Base-by-base conservation (phyloP, 1,140 invertebrate species). In the Saccostrea echinata region DNA sequence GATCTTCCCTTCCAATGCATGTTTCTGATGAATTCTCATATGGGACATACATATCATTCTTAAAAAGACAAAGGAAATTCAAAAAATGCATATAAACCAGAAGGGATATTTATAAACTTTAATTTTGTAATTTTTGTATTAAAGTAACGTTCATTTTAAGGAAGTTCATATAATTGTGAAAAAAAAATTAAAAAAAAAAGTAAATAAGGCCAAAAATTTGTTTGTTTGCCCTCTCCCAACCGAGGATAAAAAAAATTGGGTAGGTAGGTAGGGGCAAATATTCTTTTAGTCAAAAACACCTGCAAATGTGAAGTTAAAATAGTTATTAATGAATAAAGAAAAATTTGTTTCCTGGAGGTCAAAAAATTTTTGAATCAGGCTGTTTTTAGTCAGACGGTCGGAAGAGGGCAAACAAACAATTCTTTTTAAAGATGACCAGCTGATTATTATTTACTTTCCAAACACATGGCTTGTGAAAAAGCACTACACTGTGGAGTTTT, bases 11-110 rank as follows among this genome's bases (percentile, higher is more conserved):
- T 71, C 9, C 27, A 30, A 71, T 71, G 64, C 64, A 71, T 24
- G 64, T 71, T 71, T 71, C 64, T 27, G 64, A 30, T 33, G 64
- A 24, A 71, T 24, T 30, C 1, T 71, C n/a, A 71, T 71, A 24
- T 1, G 64, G 64, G 64, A 71, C 64, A 71, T 71, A 71, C 27
- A 71, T 71, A 27, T 33, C 64, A 71, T 71, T 71, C 64, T 71
- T 71, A 71, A 71, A 71, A 24, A 13, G 24, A 27, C 30, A 27
- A 3, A 57, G 3, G 13, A 57, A 18, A 57, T 21, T n/a, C n/a
- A n/a, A 57, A 71, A 71, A 27, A 71, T 30, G 27, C 57, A 64
- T 64, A 64, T 64, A 64, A 64, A 64, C 21, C 57, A 21, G 8
- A 64, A 24, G 57, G 57, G 24, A 64, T 64, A 64, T 24, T 4